A percentile compares a stretch with the other conserved stretches of the same genome.
Conservation (phyloP, 2,888 invertebrate genomes). For the Oxytorus armatus region DNA sequence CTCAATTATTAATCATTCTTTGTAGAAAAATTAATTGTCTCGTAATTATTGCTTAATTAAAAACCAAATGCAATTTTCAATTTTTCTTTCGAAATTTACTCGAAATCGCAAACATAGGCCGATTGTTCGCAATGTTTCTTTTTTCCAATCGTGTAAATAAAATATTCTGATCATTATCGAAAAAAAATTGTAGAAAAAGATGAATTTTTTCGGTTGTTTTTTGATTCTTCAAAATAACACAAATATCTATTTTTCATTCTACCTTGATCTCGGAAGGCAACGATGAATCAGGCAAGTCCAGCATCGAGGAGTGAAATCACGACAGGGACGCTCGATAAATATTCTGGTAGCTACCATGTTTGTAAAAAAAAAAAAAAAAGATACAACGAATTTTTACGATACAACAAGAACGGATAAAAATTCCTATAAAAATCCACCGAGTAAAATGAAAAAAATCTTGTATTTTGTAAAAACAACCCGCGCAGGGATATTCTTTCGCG, state of each 20-base stretch:
- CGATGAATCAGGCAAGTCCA: constrained; percentile 60
- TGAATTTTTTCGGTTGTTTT: no score
- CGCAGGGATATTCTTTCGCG: constrained; percentile 40
- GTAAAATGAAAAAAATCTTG: not conserved
- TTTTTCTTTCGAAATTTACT: no score
- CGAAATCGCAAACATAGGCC: no score
- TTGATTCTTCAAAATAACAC: not conserved
- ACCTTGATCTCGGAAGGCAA: constrained; percentile 55
- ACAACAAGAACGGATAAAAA: not conserved
- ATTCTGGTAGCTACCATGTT: constrained; percentile 64
- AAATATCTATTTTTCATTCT: constrained; percentile 39
- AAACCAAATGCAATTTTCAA: no score
- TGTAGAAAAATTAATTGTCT: no score
- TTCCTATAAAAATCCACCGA: constrained; percentile 48
- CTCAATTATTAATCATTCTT: no score
- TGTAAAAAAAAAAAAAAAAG: constrained; percentile 18
- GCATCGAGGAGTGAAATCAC: constrained; percentile 72
- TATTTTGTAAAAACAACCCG: constrained; percentile 1
- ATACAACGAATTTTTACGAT: not conserved
- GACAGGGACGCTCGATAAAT: constrained; percentile 73
- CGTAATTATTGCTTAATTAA: no score
- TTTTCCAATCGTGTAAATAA: no score
- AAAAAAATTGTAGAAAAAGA: no score
- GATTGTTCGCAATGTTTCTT: no score
- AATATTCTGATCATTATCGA: no score